phyloP scores from a whole-genome alignment of 2,888 invertebrate genomes.

The Coelogynopora nodosa region DNA sequence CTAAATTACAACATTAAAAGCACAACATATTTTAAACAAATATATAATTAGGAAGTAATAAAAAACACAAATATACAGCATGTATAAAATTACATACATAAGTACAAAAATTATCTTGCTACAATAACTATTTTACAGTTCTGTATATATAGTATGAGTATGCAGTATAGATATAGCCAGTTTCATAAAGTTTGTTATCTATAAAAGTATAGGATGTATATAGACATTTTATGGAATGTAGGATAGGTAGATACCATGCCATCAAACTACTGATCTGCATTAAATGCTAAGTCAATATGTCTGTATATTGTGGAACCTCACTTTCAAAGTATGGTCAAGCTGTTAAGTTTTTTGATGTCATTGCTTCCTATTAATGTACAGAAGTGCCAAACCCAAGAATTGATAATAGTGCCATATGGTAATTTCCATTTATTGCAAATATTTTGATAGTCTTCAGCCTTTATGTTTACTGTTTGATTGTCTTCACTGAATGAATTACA shows the following conservation, averaged over 20 bases:
- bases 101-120: no score
- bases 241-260: not conserved
- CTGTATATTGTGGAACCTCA: slow-evolving; percentile 15
- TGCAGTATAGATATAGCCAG: not conserved
- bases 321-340: not conserved
- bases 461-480: no score
- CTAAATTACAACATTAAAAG: not conserved
- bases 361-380: not conserved
- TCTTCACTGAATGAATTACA: no score
- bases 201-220: not conserved
- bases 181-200: no score
- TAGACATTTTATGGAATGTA: not conserved
- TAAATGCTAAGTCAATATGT: slow-evolving; percentile 11
- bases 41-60: slow-evolving; percentile 3
- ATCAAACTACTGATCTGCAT: slow-evolving; percentile 12
- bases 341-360: not conserved
- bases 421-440: no score
- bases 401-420: no score
- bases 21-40: not conserved
- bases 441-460: no score
- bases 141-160: no score
- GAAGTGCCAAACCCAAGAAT: slow-evolving; percentile 12
- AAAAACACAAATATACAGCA: slow-evolving; percentile 4
- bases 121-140: no score
- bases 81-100: not conserved